Evolutionary conservation across 2,113 vertebrate species (phyloP), one percentile per base, ranked within the genome.

Genomic region (Centropus unirufus): DNA sequence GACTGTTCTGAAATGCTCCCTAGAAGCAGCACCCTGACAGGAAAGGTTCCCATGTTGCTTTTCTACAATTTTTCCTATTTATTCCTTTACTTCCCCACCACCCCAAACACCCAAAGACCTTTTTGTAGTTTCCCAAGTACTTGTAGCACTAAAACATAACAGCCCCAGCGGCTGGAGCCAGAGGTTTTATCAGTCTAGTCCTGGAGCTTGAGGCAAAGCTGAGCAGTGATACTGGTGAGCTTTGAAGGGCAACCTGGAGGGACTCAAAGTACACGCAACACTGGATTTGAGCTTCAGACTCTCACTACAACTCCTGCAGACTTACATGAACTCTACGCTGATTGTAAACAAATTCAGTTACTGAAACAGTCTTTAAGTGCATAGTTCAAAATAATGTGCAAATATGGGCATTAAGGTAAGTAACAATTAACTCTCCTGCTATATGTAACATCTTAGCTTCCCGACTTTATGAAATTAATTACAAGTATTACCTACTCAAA

Each of bases 371-470:
- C 87, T 95, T 96, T 90, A 90, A 97, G 96, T 98, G 98, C 98
- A 98, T 98, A 98, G 97, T 87, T 97, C 95, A 90, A 98, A 98
- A 97, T 76, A 83, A 97, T 96, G 96, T 98, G 97, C 97, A 97
- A 98, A 97, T 66, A 70, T 26, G 80, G 93, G 92, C 91, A 96
- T 87, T 89, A 90, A 96, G 92, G 78, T 91, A 97, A 88, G 79
- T 89, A 93, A 96, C 90, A 93, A 87, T 54, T 89, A 68, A 77
- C 57, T 90, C 67, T 93, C 78, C 93, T 87, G 42, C 95, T 63
- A 68, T 32, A 75, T 12, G 4, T 55, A 83, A 27, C 69, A 88
- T 68, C 93, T 93, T 89, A 88, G 30, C 75, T 85, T 89, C 97
- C 96, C 96, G 94, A 89, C 93, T 97, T 87, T 79, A 84, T 94